Evolutionary conservation across 2,888 invertebrate genomes (phyloP).

Genomic region (Scaeva pyrastri): DNA sequence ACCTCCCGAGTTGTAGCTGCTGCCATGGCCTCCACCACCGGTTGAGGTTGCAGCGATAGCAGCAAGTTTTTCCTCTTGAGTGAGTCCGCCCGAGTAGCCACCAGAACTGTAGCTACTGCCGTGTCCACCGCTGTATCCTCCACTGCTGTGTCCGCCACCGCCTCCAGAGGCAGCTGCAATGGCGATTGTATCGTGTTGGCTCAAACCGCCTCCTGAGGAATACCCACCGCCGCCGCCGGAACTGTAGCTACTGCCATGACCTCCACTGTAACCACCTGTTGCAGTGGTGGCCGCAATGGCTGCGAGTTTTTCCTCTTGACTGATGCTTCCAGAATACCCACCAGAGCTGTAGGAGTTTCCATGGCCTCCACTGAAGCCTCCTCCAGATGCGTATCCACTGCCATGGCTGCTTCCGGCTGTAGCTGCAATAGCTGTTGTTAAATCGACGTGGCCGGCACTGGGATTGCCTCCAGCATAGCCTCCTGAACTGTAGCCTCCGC

Average conservation of each 20-base stretch:
- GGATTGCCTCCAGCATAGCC: constrained; percentile 45
- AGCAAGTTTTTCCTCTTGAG: constrained; percentile 50
- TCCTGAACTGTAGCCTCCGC: constrained; percentile 48
- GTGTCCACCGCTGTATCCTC: constrained; percentile 40
- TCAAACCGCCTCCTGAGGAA: constrained; percentile 15
- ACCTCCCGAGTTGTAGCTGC: constrained; percentile 43
- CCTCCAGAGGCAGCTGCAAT: constrained; percentile 18
- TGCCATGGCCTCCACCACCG: constrained; percentile 32
- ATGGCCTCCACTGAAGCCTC: constrained; percentile 44
- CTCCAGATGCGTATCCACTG: constrained; percentile 28
- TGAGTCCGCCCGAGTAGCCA: constrained; percentile 31
- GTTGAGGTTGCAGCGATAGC: constrained; percentile 61
- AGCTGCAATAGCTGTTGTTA: constrained; percentile 61
- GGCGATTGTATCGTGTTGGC: constrained; percentile 34
- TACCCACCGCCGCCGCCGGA: constrained; percentile 50
- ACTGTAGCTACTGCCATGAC: constrained; percentile 42
- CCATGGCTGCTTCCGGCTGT: constrained; percentile 39
- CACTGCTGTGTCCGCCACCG: constrained; percentile 19
- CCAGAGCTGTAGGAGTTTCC: constrained; percentile 35
- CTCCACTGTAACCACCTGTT: constrained; percentile 38
- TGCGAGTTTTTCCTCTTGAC: constrained; percentile 53
- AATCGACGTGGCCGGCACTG: constrained; percentile 57
- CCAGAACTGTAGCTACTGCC: constrained; percentile 37
- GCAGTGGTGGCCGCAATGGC: constrained; percentile 66
- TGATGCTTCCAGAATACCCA: constrained; percentile 30